Percentiles rank a stretch among this genome's conserved stretches.
phyloP scores from a whole-genome alignment of 2,888 invertebrate species.

The Drosophila recens region DNA sequence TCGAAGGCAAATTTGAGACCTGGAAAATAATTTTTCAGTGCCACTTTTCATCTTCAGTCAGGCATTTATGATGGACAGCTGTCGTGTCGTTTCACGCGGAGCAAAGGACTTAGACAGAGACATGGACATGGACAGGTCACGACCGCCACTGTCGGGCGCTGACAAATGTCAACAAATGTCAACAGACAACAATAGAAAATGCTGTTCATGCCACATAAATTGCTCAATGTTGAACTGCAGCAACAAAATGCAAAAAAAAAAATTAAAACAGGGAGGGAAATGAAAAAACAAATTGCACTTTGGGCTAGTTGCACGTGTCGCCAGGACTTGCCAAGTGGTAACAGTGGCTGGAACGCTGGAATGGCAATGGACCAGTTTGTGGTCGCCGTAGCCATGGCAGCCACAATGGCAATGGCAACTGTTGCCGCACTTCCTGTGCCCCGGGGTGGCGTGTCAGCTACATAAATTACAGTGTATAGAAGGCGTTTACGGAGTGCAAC shows the following conservation, averaged over 20 bases:
- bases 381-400: constrained; percentile 12
- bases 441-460: constrained; percentile 51
- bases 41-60: constrained; percentile 28
- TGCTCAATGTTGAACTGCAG: constrained; percentile 23
- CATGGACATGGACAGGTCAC: constrained; percentile 21
- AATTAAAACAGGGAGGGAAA: not conserved
- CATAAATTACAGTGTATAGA: constrained; percentile 44
- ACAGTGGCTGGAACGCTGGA: constrained; percentile 12
- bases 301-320: constrained; percentile 42
- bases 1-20: not conserved
- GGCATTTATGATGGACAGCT: constrained; percentile 54
- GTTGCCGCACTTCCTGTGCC: constrained; percentile 49
- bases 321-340: constrained; percentile 2
- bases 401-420: constrained; percentile 57
- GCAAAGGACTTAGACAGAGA: constrained; percentile 2
- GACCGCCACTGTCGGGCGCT: constrained; percentile 44
- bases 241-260: not conserved
- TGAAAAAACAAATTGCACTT: constrained; percentile 41
- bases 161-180: constrained; percentile 60
- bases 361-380: constrained; percentile 16
- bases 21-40: constrained; percentile 20
- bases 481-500: constrained; percentile 19
- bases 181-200: constrained; percentile 56
- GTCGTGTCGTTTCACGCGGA: constrained; percentile 16
- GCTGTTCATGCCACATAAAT: constrained; percentile 49